Evolutionary conservation across 1,140 invertebrate species (phyloP).

Genomic region (Drosophila oshimai): DNA sequence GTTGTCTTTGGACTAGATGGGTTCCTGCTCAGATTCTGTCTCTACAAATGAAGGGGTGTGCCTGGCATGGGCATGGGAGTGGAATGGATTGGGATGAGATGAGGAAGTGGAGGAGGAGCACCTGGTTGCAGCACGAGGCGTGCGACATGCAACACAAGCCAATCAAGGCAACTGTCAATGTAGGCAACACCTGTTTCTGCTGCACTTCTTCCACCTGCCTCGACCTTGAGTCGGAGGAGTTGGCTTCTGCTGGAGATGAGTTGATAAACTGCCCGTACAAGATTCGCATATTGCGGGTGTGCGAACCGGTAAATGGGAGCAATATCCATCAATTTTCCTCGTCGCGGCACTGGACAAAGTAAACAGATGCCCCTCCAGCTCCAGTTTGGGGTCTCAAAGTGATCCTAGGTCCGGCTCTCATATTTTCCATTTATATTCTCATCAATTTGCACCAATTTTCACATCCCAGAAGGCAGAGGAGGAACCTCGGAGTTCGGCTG

Average conservation of each 20-base stretch:
- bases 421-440: constrained; percentile 37
- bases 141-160: constrained; percentile 67
- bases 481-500: constrained; percentile 12
- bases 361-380: constrained; percentile 14
- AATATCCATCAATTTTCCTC: constrained; percentile 39
- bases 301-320: constrained; percentile 30
- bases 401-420: not conserved
- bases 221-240: constrained; percentile 51
- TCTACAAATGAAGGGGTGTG: constrained; percentile 51
- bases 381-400: not conserved
- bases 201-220: not conserved
- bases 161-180: constrained; percentile 73
- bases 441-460: constrained; percentile 45
- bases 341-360: constrained; percentile 30
- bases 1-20: constrained; percentile 51
- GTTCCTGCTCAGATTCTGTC: constrained; percentile 7
- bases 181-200: constrained; percentile 59
- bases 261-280: constrained; percentile 3
- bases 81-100: not conserved
- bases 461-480: not conserved
- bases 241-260: constrained; percentile 2
- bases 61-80: constrained; percentile 8
- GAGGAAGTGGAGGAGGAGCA: constrained; percentile 13
- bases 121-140: constrained; percentile 28
- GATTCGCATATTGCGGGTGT: constrained; percentile 39